Conservation (phyloP, 1,140 invertebrate genomes). For the Daktulosphaira vitifoliae region DNA sequence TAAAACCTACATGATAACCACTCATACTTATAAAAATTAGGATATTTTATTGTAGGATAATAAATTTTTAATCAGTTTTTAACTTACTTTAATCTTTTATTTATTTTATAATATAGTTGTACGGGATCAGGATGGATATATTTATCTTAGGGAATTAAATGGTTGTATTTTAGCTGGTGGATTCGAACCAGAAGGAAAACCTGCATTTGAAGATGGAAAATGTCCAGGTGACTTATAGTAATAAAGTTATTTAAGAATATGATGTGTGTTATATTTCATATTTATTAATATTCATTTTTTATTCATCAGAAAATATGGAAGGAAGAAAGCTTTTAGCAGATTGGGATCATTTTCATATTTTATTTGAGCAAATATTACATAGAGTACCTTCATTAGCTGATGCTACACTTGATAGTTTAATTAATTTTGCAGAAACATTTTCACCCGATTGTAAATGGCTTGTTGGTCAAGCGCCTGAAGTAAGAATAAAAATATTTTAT, state of each 20-base stretch:
- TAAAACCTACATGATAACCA: too few relatives aligned
- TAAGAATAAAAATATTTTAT: too few relatives aligned
- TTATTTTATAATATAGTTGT: slow-evolving; percentile 54
- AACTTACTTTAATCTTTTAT: slow-evolving; percentile 6
- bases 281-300: background rate
- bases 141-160: slow-evolving; percentile 75
- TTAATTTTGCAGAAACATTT: slow-evolving; percentile 86
- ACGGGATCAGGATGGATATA: slow-evolving; percentile 78
- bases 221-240: slow-evolving; percentile 49
- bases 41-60: too few relatives aligned
- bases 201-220: slow-evolving; percentile 72
- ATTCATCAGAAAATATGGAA: slow-evolving; percentile 43
- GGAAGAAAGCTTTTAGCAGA: slow-evolving; percentile 61
- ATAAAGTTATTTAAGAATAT: background rate
- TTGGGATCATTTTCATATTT: slow-evolving; percentile 92
- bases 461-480: slow-evolving; percentile 85
- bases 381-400: slow-evolving; percentile 69
- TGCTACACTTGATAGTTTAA: slow-evolving; percentile 64
- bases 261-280: background rate
- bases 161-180: slow-evolving; percentile 73
- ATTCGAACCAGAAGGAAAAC: slow-evolving; percentile 79
- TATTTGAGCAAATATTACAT: slow-evolving; percentile 74
- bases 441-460: slow-evolving; percentile 88
- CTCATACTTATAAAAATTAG: too few relatives aligned
- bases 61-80: too few relatives aligned